Percentiles rank a stretch among this genome's conserved stretches.
Conservation (phyloP, 2,797 vertebrate genomes). For the Fringilla coelebs region DNA sequence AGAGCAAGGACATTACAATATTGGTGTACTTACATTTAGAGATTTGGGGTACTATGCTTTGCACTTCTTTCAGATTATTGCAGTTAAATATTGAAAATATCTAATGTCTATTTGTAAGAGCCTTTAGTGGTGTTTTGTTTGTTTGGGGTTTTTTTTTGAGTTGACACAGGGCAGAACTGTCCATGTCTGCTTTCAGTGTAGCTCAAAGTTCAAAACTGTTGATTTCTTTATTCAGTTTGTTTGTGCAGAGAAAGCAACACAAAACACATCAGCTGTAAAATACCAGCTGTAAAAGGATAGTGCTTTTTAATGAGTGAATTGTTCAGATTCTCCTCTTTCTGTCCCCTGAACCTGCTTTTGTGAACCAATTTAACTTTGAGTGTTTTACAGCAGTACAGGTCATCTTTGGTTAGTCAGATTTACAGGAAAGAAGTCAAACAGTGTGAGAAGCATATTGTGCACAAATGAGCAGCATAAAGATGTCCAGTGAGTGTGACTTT, state of each 20-base stretch:
- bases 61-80: background rate
- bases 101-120: background rate
- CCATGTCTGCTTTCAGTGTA: background rate
- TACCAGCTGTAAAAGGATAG: background rate
- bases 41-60: background rate
- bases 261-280: background rate
- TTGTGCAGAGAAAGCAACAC: background rate
- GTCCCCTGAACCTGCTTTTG: background rate
- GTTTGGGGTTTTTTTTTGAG: background rate
- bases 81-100: background rate
- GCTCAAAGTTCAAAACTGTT: background rate
- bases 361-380: background rate
- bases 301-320: background rate
- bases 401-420: conserved; percentile 11
- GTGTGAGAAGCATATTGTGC: background rate
- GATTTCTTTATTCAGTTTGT: background rate
- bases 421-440: background rate
- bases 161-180: background rate
- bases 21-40: background rate
- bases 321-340: background rate
- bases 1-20: background rate
- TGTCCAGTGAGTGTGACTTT: background rate
- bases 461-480: background rate
- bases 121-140: background rate
- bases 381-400: background rate